These are phyloP conservation scores for Chrysaora quinquecirrha DNA, from an alignment of 30 jellyfish, hydroid and myxozoan genomes.

Conservation along the genomic window DNA sequence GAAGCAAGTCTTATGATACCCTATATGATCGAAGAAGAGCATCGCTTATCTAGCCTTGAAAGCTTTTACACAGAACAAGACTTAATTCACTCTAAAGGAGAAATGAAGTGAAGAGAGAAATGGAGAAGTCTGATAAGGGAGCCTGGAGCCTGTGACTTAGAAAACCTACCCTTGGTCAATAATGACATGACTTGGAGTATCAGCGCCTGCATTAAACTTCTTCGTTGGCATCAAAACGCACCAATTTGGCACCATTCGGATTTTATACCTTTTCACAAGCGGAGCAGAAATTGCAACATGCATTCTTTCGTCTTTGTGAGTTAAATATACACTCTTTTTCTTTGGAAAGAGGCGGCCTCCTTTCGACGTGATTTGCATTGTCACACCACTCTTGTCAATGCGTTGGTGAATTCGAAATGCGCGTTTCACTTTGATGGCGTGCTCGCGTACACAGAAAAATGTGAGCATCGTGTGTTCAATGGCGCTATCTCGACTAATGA, in stretches of 20 bases:
- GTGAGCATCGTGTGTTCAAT: background rate
- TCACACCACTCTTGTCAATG: background rate
- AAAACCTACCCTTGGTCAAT: conserved; percentile 3
- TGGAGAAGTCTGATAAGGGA: too few species aligned
- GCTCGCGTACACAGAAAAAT: background rate
- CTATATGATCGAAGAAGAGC: too few species aligned
- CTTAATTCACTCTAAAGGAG: too few species aligned
- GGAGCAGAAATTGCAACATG: background rate
- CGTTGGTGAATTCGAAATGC: background rate
- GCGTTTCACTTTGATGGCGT: background rate
- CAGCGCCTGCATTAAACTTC: background rate
- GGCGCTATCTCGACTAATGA: background rate
- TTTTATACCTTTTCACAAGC: background rate
- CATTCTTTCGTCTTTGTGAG: background rate
- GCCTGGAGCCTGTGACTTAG: too few species aligned
- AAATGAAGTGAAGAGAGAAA: background rate
- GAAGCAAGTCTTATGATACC: too few species aligned
- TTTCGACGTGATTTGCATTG: background rate
- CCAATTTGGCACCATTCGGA: background rate
- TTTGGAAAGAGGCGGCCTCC: background rate
- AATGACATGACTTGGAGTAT: background rate
- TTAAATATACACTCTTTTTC: background rate
- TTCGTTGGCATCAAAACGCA: background rate
- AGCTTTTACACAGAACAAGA: too few species aligned
- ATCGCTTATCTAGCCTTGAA: too few species aligned